Evolutionary conservation across 2,888 invertebrate species (phyloP), one percentile per base, ranked within the genome.

Genomic region (Parnassius apollo): DNA sequence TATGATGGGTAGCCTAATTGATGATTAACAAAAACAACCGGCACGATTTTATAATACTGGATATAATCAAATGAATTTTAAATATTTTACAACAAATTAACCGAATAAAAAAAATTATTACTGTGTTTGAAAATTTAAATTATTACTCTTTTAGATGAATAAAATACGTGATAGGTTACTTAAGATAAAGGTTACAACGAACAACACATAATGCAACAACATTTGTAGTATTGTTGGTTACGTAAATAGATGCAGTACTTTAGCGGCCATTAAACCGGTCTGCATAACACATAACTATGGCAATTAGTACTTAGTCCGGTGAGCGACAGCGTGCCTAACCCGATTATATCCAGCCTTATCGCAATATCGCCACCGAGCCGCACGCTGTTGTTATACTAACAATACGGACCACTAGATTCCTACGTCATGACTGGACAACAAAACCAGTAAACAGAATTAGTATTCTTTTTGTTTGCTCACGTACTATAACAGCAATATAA

Each of bases 321-420:
- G 86, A 90, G 83, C 84, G 87, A 89, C 86, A 85, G 85, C 86
- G 85, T 83, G 80, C 80, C 83, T 85, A 86, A 90, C 82, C 80
- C 81, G 86, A 87, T 90, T 88, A 88, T 80, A 78, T 75, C 77
- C 76, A 77, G 82, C 78, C 81, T 82, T 86, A 86, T 86, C 86
- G 78, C 77, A 74, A 82, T 77, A 87, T 82, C 81, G 73, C 78
- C 72, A 72, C 70, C 73, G 67, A 67, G 49, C 68, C 59, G 57
- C 59, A 53, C 52, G 69, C 73, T 71, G 75, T 75, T 68, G 69
- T 69, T 69, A 69, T 70, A 70, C 76, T 73, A 81, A 85, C 81
- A 87, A 84, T 80, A 81, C 77, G 71, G 76, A 73, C 76, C 75
- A 82, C 83, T 80, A 76, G 82, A 88, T 87, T 82, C 85, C 84